Conservation (phyloP, 2,797 vertebrate genomes). For the Sebastes trivittatus region DNA sequence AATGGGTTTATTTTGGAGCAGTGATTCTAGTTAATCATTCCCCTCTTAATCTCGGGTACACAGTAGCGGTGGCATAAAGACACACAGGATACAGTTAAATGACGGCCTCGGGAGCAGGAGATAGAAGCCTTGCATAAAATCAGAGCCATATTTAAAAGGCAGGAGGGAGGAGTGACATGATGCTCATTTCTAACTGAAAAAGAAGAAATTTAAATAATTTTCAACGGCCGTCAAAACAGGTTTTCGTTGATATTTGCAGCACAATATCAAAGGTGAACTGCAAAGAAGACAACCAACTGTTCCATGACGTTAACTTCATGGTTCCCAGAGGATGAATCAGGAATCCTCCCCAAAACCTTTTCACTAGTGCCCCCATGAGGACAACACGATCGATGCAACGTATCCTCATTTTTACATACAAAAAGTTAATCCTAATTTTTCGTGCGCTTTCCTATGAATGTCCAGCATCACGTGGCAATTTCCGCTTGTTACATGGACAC, state of each 20-base stretch:
- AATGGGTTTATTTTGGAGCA: constrained; percentile 25
- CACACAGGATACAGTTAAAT: neutral
- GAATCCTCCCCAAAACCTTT: no score
- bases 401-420: no score
- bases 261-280: neutral
- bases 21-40: constrained; percentile 15
- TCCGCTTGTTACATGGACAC: no score
- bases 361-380: no score
- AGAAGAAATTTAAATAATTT: neutral
- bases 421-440: no score
- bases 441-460: no score
- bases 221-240: no score
- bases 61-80: neutral
- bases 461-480: no score
- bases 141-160: neutral
- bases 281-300: no score
- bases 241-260: neutral
- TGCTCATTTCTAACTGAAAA: neutral
- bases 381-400: no score
- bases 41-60: constrained; percentile 3
- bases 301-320: no score
- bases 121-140: neutral
- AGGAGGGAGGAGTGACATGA: neutral
- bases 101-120: neutral
- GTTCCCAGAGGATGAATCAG: no score